phyloP scores from a whole-genome alignment of 2,888 invertebrate genomes.

The Nomada fabriciana region DNA sequence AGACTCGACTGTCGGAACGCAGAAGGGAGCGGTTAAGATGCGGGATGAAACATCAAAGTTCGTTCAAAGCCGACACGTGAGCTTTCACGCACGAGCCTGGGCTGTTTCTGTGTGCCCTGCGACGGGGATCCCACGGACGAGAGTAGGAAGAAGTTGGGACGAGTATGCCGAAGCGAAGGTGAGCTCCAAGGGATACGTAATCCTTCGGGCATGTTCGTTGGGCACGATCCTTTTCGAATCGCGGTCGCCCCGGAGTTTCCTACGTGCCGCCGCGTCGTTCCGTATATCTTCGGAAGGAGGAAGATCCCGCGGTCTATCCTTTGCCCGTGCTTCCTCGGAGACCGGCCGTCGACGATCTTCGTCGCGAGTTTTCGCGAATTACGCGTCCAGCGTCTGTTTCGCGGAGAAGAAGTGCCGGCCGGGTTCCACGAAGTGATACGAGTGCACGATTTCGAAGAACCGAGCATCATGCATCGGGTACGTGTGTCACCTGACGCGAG shows the following conservation, averaged over 20 bases:
- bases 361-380: no score
- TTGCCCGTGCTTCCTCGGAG: no score
- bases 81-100: conserved; percentile 44
- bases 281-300: conserved; percentile 1
- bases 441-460: background rate
- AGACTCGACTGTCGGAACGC: conserved; percentile 30
- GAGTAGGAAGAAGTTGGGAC: conserved; percentile 56
- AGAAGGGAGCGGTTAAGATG: conserved; percentile 42
- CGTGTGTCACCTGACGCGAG: background rate
- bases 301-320: background rate
- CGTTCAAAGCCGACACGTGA: conserved; percentile 38
- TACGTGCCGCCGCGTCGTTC: conserved; percentile 19
- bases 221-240: conserved; percentile 80
- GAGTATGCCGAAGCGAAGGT: conserved; percentile 61
- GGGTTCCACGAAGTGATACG: conserved; percentile 47
- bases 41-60: conserved; percentile 1
- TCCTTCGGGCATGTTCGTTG: conserved; percentile 76
- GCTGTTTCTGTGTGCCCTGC: conserved; percentile 6
- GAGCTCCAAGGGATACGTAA: conserved; percentile 74
- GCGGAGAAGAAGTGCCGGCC: no score
- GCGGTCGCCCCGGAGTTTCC: conserved; percentile 30
- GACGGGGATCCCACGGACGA: conserved; percentile 23
- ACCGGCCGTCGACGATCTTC: no score
- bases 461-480: background rate
- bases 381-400: background rate